These are phyloP conservation scores for Amblyraja radiata DNA, from an alignment of 2,797 vertebrate genomes.

Conservation along the genomic window DNA sequence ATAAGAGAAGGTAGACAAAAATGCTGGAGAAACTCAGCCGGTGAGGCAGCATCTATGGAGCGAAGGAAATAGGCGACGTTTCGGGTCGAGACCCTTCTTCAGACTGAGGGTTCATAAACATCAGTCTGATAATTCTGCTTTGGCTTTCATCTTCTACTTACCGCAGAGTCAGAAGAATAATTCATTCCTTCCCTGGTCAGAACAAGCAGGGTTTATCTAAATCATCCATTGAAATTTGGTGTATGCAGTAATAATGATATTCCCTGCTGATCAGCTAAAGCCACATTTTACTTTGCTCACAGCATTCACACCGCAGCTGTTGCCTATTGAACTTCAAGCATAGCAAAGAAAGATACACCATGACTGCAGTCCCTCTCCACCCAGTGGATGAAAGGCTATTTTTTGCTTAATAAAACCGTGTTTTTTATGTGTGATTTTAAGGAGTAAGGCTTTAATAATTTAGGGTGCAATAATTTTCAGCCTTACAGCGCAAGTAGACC, in stretches of 20 bases:
- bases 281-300: neutral
- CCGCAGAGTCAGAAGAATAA: neutral
- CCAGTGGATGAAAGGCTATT: neutral
- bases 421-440: neutral
- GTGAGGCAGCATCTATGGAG: too few relatives aligned
- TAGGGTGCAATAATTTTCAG: neutral
- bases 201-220: neutral
- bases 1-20: neutral
- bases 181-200: neutral
- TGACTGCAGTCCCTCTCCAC: neutral
- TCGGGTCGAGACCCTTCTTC: too few relatives aligned
- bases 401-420: neutral
- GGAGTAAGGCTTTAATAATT: neutral
- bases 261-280: neutral
- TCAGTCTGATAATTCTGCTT: neutral
- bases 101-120: too few relatives aligned
- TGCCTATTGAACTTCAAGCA: neutral
- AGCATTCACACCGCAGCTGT: neutral
- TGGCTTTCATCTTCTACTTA: neutral
- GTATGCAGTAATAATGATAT: neutral
- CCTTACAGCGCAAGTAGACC: too few relatives aligned
- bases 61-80: too few relatives aligned
- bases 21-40: too few relatives aligned
- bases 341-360: neutral
- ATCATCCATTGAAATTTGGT: neutral